phyloP scores from a whole-genome alignment of 2,888 invertebrate species.

The Ceratothoa steindachneri region DNA sequence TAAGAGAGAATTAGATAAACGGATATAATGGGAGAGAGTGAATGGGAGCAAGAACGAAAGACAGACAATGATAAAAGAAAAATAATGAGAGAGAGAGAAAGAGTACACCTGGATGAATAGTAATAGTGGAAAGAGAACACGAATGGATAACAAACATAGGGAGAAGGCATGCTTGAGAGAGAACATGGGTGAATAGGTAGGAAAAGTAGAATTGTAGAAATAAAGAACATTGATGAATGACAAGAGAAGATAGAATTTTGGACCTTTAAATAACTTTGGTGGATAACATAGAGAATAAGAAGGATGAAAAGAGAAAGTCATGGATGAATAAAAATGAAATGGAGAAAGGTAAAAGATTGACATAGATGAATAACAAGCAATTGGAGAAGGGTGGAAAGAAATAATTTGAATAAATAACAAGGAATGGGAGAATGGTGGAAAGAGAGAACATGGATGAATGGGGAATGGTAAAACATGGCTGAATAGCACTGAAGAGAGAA shows the following conservation, averaged over 20 bases:
- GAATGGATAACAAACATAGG: neutral
- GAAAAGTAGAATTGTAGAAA: neutral
- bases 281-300: neutral
- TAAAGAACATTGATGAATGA: no score
- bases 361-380: neutral
- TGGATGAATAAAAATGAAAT: neutral
- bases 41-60: constrained; percentile 2
- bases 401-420: neutral
- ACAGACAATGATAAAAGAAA: neutral
- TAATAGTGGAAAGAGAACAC: neutral
- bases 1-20: no score
- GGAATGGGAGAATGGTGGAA: neutral
- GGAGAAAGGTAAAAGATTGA: neutral
- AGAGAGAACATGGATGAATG: neutral
- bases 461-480: neutral
- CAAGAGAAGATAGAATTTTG: no score
- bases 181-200: neutral
- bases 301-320: neutral
- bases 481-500: neutral
- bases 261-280: no score
- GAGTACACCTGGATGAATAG: neutral
- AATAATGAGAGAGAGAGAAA: neutral
- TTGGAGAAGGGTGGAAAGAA: neutral
- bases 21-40: neutral
- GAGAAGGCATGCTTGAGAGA: constrained; percentile 11